A percentile compares a stretch with the other conserved stretches of the same genome.
Evolutionary conservation across 2,888 invertebrate genomes (phyloP).

Genomic region (Epiblema foenella): DNA sequence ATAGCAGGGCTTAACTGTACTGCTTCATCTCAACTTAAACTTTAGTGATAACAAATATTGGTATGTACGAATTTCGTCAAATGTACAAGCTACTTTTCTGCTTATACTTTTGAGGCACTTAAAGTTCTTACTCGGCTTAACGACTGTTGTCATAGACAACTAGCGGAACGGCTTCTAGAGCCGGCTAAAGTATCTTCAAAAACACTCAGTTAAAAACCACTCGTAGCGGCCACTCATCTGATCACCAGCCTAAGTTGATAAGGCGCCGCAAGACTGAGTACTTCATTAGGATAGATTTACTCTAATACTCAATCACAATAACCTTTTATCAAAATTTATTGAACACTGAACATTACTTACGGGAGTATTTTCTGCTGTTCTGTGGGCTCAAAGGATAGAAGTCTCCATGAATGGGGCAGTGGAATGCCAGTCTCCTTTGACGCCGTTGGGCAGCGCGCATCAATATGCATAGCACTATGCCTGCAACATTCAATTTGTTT

Average conservation of each 20-base stretch:
- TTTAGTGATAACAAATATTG: background rate
- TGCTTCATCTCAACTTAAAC: background rate
- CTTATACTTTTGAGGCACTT: background rate
- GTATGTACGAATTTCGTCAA: background rate
- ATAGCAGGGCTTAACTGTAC: background rate
- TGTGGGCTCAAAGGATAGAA: constrained; percentile 90
- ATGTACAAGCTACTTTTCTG: background rate
- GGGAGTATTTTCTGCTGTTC: constrained; percentile 79
- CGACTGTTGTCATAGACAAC: no score
- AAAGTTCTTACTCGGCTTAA: no score
- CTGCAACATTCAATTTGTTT: constrained; percentile 65
- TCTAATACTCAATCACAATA: background rate
- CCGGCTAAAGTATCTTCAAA: no score
- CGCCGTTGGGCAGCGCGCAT: constrained; percentile 87
- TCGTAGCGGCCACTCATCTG: no score
- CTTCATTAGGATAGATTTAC: background rate
- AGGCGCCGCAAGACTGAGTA: background rate
- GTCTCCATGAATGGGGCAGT: constrained; percentile 91
- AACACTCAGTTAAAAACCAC: background rate
- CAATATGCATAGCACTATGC: constrained; percentile 87
- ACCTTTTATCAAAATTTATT: background rate
- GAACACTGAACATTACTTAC: constrained; percentile 64
- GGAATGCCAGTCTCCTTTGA: constrained; percentile 89
- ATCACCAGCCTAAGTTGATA: no score
- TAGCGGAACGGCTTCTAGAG: no score